Evolutionary conservation across 2,113 vertebrate genomes (phyloP).

Genomic region (Catharus bicknelli): DNA sequence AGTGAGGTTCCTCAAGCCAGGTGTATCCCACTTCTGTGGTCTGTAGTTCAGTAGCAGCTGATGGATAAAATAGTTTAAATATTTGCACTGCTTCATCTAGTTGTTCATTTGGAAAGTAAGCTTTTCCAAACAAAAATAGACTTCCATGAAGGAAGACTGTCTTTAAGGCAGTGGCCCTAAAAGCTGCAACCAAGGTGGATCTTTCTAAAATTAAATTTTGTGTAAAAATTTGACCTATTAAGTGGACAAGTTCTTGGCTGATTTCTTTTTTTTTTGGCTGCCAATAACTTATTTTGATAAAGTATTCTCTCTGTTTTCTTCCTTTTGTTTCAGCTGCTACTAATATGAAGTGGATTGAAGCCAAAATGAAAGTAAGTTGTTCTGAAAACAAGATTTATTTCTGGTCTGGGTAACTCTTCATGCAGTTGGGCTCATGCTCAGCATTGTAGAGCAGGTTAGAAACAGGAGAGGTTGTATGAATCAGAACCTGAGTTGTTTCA

Average conservation of each 20-base stretch:
- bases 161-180: neutral
- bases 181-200: neutral
- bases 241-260: neutral
- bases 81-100: neutral
- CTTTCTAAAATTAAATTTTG: neutral
- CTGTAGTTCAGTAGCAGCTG: neutral
- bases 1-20: neutral
- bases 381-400: slow-evolving; percentile 27
- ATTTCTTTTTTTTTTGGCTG: neutral
- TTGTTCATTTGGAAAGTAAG: neutral
- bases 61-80: neutral
- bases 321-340: slow-evolving; percentile 87
- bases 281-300: neutral
- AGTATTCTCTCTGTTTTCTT: slow-evolving; percentile 30
- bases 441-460: fast-evolving
- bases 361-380: slow-evolving; percentile 96
- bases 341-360: slow-evolving; percentile 99
- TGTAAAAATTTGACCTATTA: neutral
- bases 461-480: neutral
- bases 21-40: neutral
- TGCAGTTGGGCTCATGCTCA: neutral
- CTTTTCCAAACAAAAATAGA: neutral
- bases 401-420: neutral
- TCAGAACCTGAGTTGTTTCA: neutral
- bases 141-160: neutral